These are phyloP conservation scores for Tylochromis polylepis DNA, from an alignment of 2,113 vertebrate genomes.

Conservation along the genomic window DNA sequence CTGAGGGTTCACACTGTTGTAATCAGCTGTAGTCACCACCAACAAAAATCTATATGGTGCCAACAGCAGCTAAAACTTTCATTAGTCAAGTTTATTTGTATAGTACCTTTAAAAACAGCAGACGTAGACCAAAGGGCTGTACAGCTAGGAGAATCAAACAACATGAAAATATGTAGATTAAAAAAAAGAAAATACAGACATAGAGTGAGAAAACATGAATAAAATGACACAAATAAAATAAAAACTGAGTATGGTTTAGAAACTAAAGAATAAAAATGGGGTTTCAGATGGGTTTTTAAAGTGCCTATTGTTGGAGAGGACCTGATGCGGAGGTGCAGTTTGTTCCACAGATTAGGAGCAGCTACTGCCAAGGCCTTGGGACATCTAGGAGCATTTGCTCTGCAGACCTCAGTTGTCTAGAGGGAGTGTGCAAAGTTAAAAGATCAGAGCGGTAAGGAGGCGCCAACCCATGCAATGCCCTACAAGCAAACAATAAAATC, in stretches of 20 bases:
- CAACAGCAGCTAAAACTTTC: neutral
- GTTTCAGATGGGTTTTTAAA: neutral
- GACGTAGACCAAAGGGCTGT: neutral
- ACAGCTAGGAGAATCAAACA: neutral
- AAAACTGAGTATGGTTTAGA: neutral
- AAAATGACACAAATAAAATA: neutral
- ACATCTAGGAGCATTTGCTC: neutral
- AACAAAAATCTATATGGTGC: slow-evolving; percentile 2
- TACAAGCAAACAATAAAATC: neutral
- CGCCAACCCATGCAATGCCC: neutral
- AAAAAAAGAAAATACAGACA: neutral
- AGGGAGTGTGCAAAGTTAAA: neutral
- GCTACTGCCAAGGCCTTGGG: neutral
- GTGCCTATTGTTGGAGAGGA: neutral
- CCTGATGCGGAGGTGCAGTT: neutral
- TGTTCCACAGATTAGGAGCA: neutral
- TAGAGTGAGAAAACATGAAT: neutral
- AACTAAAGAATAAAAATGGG: neutral
- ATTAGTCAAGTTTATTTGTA: neutral
- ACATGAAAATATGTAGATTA: neutral
- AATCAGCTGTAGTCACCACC: slow-evolving; percentile 8
- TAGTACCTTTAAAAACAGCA: neutral
- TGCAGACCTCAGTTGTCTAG: neutral
- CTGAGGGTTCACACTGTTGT: neutral
- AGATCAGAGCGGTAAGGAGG: neutral